phyloP scores from a whole-genome alignment of 2,113 vertebrate species.

The Gila orcuttii region DNA sequence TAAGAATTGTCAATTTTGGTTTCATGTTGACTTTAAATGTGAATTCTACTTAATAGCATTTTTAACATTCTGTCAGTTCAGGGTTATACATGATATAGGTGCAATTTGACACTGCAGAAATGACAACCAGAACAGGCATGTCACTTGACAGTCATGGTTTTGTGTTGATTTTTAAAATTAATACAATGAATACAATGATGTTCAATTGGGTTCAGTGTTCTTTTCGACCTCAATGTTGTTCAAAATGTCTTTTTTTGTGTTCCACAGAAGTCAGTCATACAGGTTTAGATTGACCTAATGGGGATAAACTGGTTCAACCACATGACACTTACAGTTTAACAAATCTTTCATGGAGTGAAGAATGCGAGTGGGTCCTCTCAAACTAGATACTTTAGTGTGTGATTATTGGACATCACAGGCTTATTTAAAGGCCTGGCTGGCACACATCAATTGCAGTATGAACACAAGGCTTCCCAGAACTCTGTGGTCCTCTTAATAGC shows the following conservation, averaged over 20 bases:
- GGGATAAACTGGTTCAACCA: not conserved
- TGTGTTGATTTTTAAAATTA: not conserved
- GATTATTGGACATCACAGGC: not conserved
- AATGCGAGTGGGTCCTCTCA: not conserved
- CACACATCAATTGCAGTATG: conserved; percentile 36
- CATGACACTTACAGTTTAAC: not conserved
- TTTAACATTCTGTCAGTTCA: not conserved
- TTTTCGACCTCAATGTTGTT: not conserved
- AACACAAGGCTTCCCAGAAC: conserved; percentile 48
- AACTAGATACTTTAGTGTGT: not conserved
- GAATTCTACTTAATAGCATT: not conserved
- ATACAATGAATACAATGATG: no score
- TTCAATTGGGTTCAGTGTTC: not conserved
- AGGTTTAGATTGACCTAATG: not conserved
- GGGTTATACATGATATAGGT: not conserved
- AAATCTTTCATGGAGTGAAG: not conserved
- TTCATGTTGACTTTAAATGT: not conserved
- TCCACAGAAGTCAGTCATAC: not conserved
- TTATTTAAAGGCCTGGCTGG: not conserved
- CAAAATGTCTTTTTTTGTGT: not conserved
- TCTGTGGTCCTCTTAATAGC: conserved; percentile 60
- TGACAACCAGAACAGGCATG: not conserved
- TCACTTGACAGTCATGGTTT: not conserved
- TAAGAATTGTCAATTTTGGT: no score
- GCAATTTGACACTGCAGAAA: not conserved